Evolutionary conservation across 2,888 invertebrate species (phyloP).

Genomic region (Ectobius pallidus): DNA sequence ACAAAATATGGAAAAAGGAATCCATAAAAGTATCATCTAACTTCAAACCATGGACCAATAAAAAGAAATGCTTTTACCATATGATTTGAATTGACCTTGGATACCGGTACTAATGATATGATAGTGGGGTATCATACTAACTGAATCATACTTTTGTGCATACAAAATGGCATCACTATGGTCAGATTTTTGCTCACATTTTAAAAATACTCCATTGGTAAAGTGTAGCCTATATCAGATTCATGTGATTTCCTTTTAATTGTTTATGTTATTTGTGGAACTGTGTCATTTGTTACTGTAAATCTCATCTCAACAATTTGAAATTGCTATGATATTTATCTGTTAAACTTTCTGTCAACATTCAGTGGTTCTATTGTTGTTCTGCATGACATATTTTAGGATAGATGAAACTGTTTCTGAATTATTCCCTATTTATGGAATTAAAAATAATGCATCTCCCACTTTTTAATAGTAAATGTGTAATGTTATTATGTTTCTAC

Average conservation of each 20-base stretch:
- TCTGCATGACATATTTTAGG: constrained; percentile 9
- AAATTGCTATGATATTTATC: neutral
- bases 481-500: no score
- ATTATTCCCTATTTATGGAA: constrained; percentile 4
- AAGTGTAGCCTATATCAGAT: constrained; percentile 3
- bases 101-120: no score
- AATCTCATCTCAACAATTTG: neutral
- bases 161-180: neutral
- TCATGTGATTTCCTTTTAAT: neutral
- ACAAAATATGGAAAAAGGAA: no score
- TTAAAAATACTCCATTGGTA: neutral
- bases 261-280: neutral
- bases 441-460: neutral
- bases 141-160: no score
- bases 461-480: no score
- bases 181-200: constrained; percentile 17
- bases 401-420: neutral
- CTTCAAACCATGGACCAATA: neutral
- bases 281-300: neutral
- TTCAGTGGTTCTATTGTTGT: constrained; percentile 21
- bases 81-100: no score
- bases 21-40: neutral
- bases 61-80: neutral
- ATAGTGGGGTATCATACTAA: no score
- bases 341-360: neutral